Evolutionary conservation across 1,140 invertebrate species (phyloP).

Genomic region (Drosophila kanapiae): DNA sequence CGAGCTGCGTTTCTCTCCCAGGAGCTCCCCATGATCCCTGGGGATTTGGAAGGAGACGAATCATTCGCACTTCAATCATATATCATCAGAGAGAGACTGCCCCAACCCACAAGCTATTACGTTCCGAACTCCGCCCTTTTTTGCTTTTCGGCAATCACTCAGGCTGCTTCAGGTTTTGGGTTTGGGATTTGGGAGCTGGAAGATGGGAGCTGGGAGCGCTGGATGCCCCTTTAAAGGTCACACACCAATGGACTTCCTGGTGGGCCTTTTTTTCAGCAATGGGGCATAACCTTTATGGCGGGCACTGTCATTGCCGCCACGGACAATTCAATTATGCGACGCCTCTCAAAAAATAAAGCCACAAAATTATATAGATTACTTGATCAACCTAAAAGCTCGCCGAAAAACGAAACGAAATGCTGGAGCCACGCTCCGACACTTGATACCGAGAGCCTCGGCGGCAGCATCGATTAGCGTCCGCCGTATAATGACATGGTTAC

Average conservation of each 20-base stretch:
- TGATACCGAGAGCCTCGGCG: constrained; percentile 48
- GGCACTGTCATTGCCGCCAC: constrained; percentile 20
- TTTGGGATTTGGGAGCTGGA: background rate
- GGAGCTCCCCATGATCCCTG: constrained; percentile 6
- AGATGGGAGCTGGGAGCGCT: background rate
- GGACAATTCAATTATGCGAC: constrained; percentile 51
- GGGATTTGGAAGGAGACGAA: constrained; percentile 5
- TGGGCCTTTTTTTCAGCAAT: background rate
- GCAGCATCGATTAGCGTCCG: constrained; percentile 60
- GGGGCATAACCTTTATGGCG: constrained; percentile 46
- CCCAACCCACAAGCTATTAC: constrained; percentile 13
- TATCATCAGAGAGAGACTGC: background rate
- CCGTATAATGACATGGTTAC: constrained; percentile 19
- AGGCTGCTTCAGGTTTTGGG: constrained; percentile 7
- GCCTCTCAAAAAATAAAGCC: constrained; percentile 29
- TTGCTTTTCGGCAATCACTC: constrained; percentile 33
- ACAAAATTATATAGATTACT: constrained; percentile 37
- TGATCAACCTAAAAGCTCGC: constrained; percentile 44
- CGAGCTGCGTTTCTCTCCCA: background rate
- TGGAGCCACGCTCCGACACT: constrained; percentile 24
- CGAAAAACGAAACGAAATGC: constrained; percentile 7
- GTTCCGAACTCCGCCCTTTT: background rate
- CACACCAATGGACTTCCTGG: constrained; percentile 16
- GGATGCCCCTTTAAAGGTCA: constrained; percentile 8
- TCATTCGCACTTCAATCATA: constrained; percentile 43